Conservation (phyloP, 2,888 invertebrate genomes). For the Heliconius sara region DNA sequence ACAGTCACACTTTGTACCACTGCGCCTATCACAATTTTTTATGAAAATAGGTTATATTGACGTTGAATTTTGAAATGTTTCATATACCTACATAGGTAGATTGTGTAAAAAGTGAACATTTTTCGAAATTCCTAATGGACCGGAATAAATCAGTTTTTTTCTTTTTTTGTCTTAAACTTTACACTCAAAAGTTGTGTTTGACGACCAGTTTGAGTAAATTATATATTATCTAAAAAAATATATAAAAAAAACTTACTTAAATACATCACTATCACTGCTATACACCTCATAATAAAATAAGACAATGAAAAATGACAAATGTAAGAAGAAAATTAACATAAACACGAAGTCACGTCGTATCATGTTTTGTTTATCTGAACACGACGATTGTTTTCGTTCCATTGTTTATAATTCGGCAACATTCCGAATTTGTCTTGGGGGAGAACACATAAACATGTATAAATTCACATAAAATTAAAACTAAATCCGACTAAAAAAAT, state of each 20-base stretch:
- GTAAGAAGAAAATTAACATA: conserved; percentile 38
- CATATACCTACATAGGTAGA: too few relatives aligned
- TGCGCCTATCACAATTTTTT: too few relatives aligned
- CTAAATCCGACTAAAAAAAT: too few relatives aligned
- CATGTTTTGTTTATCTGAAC: conserved; percentile 33
- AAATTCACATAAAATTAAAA: too few relatives aligned
- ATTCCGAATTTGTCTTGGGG: not conserved
- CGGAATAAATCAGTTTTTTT: too few relatives aligned
- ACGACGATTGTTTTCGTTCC: not conserved
- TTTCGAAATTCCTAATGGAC: too few relatives aligned
- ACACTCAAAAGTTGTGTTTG: too few relatives aligned
- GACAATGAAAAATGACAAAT: conserved; percentile 4
- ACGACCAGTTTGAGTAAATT: not conserved
- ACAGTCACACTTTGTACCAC: too few relatives aligned
- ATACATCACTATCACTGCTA: conserved; percentile 37
- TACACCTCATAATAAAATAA: conserved; percentile 23
- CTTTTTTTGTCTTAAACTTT: not conserved
- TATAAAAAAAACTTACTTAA: conserved; percentile 44
- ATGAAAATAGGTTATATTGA: too few relatives aligned
- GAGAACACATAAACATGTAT: not conserved
- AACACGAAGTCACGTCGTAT: conserved; percentile 28
- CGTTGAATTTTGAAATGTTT: too few relatives aligned
- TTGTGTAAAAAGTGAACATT: too few relatives aligned
- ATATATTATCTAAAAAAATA: not conserved
- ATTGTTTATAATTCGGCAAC: not conserved